phyloP scores from a whole-genome alignment of 2,797 vertebrate genomes.

The Gallinago nigripennis region DNA sequence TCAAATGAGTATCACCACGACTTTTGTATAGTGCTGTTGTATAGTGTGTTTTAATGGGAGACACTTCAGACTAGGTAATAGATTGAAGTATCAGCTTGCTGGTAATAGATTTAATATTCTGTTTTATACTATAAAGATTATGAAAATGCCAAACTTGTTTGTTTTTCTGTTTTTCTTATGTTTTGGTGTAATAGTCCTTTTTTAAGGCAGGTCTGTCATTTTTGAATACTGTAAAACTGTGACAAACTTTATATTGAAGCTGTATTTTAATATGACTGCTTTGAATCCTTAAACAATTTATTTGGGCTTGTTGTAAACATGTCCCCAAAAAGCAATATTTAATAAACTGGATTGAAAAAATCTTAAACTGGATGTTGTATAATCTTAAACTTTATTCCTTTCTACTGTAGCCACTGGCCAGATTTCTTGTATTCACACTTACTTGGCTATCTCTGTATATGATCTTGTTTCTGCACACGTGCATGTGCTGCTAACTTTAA shows the following conservation, averaged over 20 bases:
- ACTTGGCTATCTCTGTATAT: neutral
- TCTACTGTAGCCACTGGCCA: neutral
- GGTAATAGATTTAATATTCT: constrained; percentile 84
- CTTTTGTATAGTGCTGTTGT: constrained; percentile 94
- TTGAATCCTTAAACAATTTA: constrained; percentile 86
- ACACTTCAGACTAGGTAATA: constrained; percentile 79
- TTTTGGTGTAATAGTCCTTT: constrained; percentile 84
- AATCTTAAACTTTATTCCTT: neutral
- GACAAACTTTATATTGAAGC: constrained; percentile 94
- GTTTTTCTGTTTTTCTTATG: constrained; percentile 87
- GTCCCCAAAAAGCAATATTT: constrained; percentile 91
- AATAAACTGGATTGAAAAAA: constrained; percentile 90
- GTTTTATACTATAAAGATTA: constrained; percentile 89
- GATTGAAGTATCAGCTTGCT: constrained; percentile 76
- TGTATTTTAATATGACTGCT: constrained; percentile 96
- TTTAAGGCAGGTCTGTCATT: constrained; percentile 87
- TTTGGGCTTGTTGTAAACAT: constrained; percentile 86
- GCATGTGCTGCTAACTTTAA: neutral
- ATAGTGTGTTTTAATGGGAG: constrained; percentile 90
- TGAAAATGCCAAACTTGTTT: constrained; percentile 87
- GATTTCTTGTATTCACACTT: neutral
- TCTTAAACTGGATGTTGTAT: constrained; percentile 38
- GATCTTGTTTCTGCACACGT: neutral
- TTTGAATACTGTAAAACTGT: constrained; percentile 97
- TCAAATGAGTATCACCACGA: constrained; percentile 82